These are phyloP conservation scores for Hyposoter dolosus DNA, from an alignment of 2,888 invertebrate genomes.

Conservation along the genomic window DNA sequence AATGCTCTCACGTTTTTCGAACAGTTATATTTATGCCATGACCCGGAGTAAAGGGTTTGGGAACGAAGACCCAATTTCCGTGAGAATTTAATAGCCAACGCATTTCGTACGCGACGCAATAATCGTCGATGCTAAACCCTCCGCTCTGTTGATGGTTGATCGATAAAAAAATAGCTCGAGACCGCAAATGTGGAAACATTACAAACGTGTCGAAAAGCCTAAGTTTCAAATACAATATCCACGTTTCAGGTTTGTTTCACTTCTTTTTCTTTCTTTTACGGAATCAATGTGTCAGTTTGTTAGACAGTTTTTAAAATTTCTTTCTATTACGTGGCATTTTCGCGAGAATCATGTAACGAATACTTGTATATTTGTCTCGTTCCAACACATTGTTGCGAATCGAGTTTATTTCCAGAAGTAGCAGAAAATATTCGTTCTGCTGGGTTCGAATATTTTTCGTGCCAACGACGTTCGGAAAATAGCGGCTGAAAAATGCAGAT, in stretches of 20 bases:
- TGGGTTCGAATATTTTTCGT: not conserved
- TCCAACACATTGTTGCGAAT: not conserved
- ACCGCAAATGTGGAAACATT: slow-evolving; percentile 11
- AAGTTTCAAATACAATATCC: not conserved
- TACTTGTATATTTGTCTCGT: not conserved
- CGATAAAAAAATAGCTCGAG: not conserved
- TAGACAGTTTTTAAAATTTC: not conserved
- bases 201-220: not conserved
- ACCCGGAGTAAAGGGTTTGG: slow-evolving; percentile 6
- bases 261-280: not conserved
- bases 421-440: not conserved
- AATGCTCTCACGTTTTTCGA: not conserved
- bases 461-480: not conserved
- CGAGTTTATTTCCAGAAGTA: not conserved
- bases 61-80: slow-evolving; percentile 27
- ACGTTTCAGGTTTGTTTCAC: not conserved
- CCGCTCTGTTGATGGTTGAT: not conserved
- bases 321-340: not conserved
- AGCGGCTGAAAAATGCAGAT: not conserved
- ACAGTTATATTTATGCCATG: not conserved
- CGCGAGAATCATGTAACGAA: not conserved
- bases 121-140: slow-evolving; percentile 23
- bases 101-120: slow-evolving; percentile 2
- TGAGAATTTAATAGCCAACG: slow-evolving; percentile 15
- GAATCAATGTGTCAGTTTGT: not conserved